Conservation (phyloP, 2,888 invertebrate genomes). For the Rhamphomyia laevipes region DNA sequence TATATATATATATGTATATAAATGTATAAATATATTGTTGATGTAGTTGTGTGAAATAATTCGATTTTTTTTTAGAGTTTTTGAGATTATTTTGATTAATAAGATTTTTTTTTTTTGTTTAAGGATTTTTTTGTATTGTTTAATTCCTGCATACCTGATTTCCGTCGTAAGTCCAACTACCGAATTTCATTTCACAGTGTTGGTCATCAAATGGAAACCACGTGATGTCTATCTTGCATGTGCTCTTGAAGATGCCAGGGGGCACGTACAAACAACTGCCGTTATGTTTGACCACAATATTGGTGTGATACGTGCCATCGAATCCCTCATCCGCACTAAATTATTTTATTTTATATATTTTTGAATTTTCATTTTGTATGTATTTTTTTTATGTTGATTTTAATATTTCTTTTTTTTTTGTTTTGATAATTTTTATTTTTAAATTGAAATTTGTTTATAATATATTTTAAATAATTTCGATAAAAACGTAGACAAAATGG, state of each 20-base stretch:
- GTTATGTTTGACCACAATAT: slow-evolving; percentile 97
- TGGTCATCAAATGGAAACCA: slow-evolving; percentile 99
- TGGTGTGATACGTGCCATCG: slow-evolving; percentile 99
- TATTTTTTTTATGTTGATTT: slow-evolving; percentile 5
- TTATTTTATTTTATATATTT: slow-evolving; percentile 23
- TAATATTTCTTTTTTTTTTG: neutral
- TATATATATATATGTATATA: too few relatives aligned
- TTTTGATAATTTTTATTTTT: neutral
- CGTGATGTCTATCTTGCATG: slow-evolving; percentile 99
- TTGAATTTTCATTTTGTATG: slow-evolving; percentile 13
- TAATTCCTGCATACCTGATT: slow-evolving; percentile 58
- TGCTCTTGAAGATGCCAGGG: slow-evolving; percentile 99
- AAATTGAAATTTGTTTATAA: neutral
- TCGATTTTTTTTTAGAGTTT: slow-evolving; percentile 5
- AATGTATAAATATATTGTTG: too few relatives aligned
- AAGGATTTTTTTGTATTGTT: slow-evolving; percentile 19
- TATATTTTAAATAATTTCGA: neutral
- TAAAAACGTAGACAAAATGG: too few relatives aligned
- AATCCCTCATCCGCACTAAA: slow-evolving; percentile 99
- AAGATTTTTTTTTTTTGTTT: slow-evolving; percentile 5
- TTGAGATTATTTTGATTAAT: slow-evolving; percentile 5
- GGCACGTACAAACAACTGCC: slow-evolving; percentile 99
- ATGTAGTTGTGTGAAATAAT: too few relatives aligned
- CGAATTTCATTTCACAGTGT: slow-evolving; percentile 99
- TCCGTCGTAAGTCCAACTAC: slow-evolving; percentile 99